phyloP scores from a whole-genome alignment of 2,797 vertebrate species.

The Acrocephalus scirpaceus region DNA sequence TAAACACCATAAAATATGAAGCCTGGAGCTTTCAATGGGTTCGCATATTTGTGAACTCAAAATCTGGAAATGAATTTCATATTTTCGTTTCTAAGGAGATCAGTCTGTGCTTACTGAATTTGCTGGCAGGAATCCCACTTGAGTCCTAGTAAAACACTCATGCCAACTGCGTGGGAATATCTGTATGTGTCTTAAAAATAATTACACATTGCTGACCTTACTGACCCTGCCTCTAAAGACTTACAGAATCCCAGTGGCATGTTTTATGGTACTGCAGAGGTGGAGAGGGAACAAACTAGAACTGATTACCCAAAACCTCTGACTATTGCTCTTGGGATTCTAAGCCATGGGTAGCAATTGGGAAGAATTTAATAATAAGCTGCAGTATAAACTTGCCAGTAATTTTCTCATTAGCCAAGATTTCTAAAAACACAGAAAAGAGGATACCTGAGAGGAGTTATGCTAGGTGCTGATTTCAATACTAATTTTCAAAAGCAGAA shows the following conservation, averaged over 20 bases:
- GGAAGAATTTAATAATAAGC: neutral
- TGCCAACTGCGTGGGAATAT: neutral
- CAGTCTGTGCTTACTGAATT: neutral
- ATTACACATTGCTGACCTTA: neutral
- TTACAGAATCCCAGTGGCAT: neutral
- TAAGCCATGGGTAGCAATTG: neutral
- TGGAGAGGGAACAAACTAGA: neutral
- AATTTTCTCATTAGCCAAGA: neutral
- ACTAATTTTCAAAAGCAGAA: neutral
- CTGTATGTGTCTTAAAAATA: constrained; percentile 1
- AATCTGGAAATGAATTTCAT: neutral
- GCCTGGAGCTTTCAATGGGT: neutral
- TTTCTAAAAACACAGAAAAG: neutral
- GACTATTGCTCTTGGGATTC: neutral
- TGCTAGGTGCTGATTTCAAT: neutral
- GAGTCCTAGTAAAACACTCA: neutral
- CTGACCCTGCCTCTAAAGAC: neutral
- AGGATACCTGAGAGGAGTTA: neutral
- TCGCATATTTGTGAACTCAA: neutral
- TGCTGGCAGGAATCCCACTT: neutral
- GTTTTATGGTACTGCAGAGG: neutral
- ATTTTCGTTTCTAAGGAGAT: neutral
- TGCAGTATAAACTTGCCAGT: neutral
- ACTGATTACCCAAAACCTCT: neutral
- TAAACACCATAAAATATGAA: neutral